These are phyloP conservation scores for Pelodiscus sinensis DNA, from an alignment of 2,113 vertebrate genomes.

Conservation along the genomic window DNA sequence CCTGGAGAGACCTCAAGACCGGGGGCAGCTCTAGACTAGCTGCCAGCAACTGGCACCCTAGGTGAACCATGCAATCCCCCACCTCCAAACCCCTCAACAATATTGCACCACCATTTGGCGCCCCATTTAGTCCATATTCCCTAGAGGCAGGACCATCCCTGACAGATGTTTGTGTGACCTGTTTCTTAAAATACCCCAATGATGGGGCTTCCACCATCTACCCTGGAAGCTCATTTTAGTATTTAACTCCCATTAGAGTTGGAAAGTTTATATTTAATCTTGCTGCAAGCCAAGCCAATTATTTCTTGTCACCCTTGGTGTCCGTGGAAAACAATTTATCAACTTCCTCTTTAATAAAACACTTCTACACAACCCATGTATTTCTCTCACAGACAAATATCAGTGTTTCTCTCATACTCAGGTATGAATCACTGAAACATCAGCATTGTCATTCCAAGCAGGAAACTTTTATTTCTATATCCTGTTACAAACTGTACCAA, in stretches of 20 bases:
- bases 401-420: fast-evolving
- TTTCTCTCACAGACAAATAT: background rate
- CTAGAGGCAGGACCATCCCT: background rate
- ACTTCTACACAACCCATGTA: background rate
- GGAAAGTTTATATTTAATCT: background rate
- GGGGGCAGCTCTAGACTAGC: no score
- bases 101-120: no score
- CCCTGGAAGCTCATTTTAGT: background rate
- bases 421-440: background rate
- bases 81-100: no score
- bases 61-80: no score
- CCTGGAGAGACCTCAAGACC: background rate
- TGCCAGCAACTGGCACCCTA: no score
- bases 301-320: background rate
- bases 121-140: background rate
- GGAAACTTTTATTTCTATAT: background rate
- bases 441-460: background rate
- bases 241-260: background rate
- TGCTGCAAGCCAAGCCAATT: background rate
- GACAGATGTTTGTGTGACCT: background rate
- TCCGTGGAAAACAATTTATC: background rate
- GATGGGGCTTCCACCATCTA: background rate
- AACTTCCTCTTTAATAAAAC: background rate
- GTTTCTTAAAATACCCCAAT: background rate
- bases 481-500: background rate